Evolutionary conservation across 2,888 invertebrate species (phyloP), one percentile per base, ranked within the genome.

Genomic region (Dione juno): DNA sequence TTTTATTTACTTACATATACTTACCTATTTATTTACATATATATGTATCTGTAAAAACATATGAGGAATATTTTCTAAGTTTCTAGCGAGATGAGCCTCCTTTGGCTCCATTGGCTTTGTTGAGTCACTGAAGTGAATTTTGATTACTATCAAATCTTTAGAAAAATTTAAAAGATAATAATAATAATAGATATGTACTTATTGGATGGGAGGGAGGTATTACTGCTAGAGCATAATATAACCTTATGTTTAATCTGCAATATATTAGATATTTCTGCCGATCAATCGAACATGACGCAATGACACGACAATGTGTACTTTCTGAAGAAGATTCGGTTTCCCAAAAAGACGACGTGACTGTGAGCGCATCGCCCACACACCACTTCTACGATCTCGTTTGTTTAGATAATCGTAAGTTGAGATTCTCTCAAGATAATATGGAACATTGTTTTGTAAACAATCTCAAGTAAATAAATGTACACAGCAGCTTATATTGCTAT

Each of bases 241-340:
- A 53, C 21, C 50, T 16, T 35, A 13, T 48, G 52, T 52, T 65
- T 19, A 67, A 45, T 61, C 35, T 45, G 28, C 35, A 3, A 16
- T 1, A 41, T 14, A n/a, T 41, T 77, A 96, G 96, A 83, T 96
- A 97, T 84, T 97, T 97, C 81, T 98, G 98, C 82, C 96, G 98
- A 41, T 97, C 98, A 2, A 96, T 98, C 57, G 97, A 97, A 84
- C 98, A 97, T 82, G 97, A 98, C 81, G 97, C 97, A 77, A 96
- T 96, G 94, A 96, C 96, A 3, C 95, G 96, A 68, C 96, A 96
- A 80, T 98, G 98, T 80, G 96, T 97, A n/a, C 94, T 98, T 53
- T 97, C 97, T 0, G 98, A 98, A 87, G 98, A 98, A 88, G 98
- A 98, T 84, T 97, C 97, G 0, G 95, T 97, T 52, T 97, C 97